These are phyloP conservation scores for Ailurus styani DNA, from an alignment of 2,113 vertebrate species.

Conservation along the genomic window DNA sequence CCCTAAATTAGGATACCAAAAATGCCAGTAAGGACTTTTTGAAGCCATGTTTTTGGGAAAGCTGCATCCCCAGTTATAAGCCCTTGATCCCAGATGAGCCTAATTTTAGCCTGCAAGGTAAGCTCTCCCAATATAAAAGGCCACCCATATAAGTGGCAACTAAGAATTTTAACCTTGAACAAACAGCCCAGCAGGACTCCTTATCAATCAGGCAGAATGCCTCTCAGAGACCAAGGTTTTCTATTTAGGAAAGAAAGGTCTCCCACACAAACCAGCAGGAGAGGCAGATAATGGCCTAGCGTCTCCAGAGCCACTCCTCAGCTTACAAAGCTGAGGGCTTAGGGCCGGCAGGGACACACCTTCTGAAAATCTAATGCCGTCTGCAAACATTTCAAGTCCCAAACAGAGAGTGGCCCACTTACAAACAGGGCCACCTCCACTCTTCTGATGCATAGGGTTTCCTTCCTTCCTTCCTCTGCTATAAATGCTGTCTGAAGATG, in stretches of 20 bases:
- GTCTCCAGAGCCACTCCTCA: background rate
- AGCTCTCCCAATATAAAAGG: constrained; percentile 30
- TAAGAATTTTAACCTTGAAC: constrained; percentile 31
- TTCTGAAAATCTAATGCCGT: constrained; percentile 26
- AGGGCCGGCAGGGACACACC: background rate
- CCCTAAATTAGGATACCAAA: background rate
- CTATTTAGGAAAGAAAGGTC: constrained; percentile 48
- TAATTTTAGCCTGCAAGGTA: constrained; percentile 46
- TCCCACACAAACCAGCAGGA: constrained; percentile 28
- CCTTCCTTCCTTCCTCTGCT: background rate
- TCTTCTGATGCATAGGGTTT: background rate
- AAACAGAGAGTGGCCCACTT: background rate
- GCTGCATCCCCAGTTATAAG: background rate
- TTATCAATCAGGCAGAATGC: background rate
- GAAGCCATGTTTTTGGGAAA: background rate
- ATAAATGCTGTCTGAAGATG: background rate
- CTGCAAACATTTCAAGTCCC: constrained; percentile 32
- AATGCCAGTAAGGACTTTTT: background rate
- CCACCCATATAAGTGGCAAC: background rate
- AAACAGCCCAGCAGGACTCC: constrained; percentile 43
- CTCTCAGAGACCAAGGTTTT: constrained; percentile 26
- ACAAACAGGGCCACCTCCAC: background rate
- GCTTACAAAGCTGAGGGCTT: background rate
- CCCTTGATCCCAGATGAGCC: background rate
- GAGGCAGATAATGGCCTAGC: background rate